Conservation (phyloP, 2,113 vertebrate genomes). For the Vidua chalybeata region DNA sequence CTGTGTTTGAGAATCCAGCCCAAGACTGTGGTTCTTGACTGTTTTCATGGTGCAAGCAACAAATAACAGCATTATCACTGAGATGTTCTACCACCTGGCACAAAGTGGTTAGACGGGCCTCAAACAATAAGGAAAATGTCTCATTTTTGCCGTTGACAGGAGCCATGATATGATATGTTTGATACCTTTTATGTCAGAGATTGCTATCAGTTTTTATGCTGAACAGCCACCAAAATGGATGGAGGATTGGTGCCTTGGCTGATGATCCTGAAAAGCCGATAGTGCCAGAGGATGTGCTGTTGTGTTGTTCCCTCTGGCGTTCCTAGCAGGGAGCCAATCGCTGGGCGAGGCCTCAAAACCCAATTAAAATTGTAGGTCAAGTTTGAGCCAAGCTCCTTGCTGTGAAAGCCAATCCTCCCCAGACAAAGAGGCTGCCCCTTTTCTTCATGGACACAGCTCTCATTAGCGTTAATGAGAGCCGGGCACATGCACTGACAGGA, state of each 20-base stretch:
- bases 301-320: background rate
- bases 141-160: background rate
- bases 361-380: conserved; percentile 59
- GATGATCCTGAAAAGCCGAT: background rate
- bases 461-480: conserved; percentile 41
- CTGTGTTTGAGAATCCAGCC: background rate
- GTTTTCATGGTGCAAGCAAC: background rate
- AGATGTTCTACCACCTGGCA: background rate
- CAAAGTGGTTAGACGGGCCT: background rate
- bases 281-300: background rate
- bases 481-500: background rate
- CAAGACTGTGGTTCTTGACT: background rate
- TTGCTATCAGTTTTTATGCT: background rate
- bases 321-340: background rate
- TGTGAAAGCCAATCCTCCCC: conserved; percentile 11
- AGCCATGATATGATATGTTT: background rate
- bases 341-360: background rate
- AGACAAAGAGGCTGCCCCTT: conserved; percentile 35
- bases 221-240: background rate
- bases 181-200: background rate
- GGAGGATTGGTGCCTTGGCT: background rate
- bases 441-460: background rate
- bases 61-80: background rate
- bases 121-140: background rate
- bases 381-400: conserved; percentile 26